Evolutionary conservation across 2,113 vertebrate genomes (phyloP), one percentile per base, ranked within the genome.

Genomic region (Clarias magur): DNA sequence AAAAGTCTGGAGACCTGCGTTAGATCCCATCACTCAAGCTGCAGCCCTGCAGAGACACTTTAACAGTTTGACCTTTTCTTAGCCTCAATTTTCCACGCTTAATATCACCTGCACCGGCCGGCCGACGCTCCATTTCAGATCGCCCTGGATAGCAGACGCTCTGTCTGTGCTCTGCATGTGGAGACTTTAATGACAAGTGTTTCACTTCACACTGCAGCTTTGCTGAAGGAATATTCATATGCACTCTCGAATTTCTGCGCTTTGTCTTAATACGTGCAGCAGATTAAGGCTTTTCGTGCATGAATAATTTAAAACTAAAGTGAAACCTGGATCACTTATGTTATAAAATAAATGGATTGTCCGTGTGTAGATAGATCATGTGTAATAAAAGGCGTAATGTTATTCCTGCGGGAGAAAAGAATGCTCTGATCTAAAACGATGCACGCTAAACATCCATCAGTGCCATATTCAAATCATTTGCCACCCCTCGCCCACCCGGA

Each of bases 51-150:
- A 62, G 73, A 85, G 84, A 60, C 59, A 21, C 27, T 76, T 62
- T 59, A 48, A 72, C 83, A 76, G 56, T 60, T 67, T 16, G 59
- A 75, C 84, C 25, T 60, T 75, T 84, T 48, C 54, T 73, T 76
- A 85, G 83, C 83, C 83, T 48, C 70, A 42, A 48, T 85, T 75
- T 75, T 75, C 56, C 57, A 85, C 23, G 83, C 70, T n/a, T 60
- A 76, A 73, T 10, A 42, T 76, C 72, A 85, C 83, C 70, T 76
- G 57, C 68, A 27, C 72, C 62, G 3, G 63, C 17, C 13, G 68
- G 68, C 70, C 30, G 54, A 19, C 17, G 56, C 30, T 72, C 83
- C 72, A 48, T 84, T 85, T 63, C 60, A 56, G 56, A 85, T 85
- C 10, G 57, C 13, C 25, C 72, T 9, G 70, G 73, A 85, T 68